Percentiles rank a stretch among this genome's conserved stretches.
Evolutionary conservation across 2,113 vertebrate species (phyloP).

Genomic region (Peromyscus leucopus): DNA sequence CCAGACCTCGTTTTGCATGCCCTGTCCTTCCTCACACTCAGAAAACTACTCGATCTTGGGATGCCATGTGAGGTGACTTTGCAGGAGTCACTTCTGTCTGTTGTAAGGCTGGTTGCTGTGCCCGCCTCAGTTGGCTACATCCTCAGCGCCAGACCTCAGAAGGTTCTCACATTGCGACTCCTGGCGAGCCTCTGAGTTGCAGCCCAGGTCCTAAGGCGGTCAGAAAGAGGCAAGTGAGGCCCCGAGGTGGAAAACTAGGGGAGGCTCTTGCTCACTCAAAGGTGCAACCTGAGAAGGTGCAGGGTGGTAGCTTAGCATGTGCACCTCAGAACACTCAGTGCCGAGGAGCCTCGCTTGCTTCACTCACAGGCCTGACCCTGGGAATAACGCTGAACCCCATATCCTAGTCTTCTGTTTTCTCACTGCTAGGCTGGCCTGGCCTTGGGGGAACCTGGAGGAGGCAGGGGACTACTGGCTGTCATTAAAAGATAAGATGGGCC

Average conservation of each 20-base stretch:
- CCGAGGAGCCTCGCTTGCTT: background rate
- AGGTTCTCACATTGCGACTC: background rate
- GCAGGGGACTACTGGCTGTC: background rate
- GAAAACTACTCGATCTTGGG: background rate
- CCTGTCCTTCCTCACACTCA: background rate
- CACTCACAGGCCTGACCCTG: no score
- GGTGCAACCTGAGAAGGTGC: no score
- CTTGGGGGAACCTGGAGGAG: background rate
- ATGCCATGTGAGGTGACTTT: background rate
- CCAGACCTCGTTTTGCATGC: background rate
- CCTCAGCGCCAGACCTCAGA: background rate
- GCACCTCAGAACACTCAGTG: background rate
- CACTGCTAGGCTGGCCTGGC: background rate
- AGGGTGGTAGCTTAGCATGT: background rate
- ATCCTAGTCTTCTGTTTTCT: background rate
- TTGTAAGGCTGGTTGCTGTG: background rate
- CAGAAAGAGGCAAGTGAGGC: background rate
- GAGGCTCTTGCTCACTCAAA: rapidly evolving
- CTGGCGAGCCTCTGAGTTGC: background rate
- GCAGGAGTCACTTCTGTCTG: background rate
- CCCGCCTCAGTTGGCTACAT: background rate
- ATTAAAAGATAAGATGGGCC: background rate
- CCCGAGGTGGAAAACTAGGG: background rate
- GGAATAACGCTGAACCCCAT: background rate
- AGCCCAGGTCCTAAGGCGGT: background rate